Evolutionary conservation across 2,113 vertebrate species (phyloP), one percentile per base, ranked within the genome.

Genomic region (Platycercus adscitus): DNA sequence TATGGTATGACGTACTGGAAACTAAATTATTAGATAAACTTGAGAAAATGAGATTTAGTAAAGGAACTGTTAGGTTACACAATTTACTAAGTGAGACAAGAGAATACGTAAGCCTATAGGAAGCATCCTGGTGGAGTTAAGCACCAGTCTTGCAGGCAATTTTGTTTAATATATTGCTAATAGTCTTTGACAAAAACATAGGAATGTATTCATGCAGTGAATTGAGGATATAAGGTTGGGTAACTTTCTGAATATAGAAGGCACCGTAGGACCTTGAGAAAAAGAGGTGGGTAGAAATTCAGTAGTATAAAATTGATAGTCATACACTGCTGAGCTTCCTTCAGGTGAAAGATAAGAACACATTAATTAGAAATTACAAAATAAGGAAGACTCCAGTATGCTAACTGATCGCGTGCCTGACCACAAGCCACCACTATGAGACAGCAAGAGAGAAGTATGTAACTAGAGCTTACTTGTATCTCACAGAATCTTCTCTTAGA

Each of bases 11-110:
- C 28, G 80, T 5, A 43, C 2, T 69, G 35, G 28, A 92, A 90
- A 81, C 21, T 37, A 44, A 56, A 86, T 75, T 83, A 94, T 88
- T 91, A 95, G 49, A 55, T 86, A 78, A 83, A 90, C 41, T 80
- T 25, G 6, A 41, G 31, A 71, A 91, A 69, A 75, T 64, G n/a
- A 75, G 50, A 70, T 93, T 91, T 96, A 90, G 92, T 95, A 86
- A 70, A 92, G 72, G 47, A 92, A 70, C 41, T 75, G 91, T 94
- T 96, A 94, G 88, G 50, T 31, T 84, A 91, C 41, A 88, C n/a
- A 43, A 68, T 63, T 73, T 81, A 58, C 68, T 70, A 76, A 88
- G 66, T 65, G 35, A 88, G 43, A 50, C 66, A 81, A 70, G 26
- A 88, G n/a, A 83, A 86, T 78, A 93, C 0, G 2, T 69, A 80